Evolutionary conservation across 2,888 invertebrate species (phyloP), one percentile per base, ranked within the genome.

Genomic region (Myopa testacea): DNA sequence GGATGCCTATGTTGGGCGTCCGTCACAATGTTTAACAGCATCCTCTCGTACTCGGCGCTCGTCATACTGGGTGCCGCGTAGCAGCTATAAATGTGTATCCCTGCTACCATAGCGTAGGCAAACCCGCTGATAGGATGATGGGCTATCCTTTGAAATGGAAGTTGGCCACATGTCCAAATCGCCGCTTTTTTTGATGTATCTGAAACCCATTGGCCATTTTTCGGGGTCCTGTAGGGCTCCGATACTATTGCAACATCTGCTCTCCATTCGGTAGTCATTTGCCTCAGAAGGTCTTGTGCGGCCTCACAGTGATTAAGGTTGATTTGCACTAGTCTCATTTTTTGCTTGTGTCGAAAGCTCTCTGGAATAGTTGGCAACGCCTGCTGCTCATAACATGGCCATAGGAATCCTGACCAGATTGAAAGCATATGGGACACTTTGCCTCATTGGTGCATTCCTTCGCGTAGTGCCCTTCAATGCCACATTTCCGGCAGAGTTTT

Each of bases 11-110:
- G 2, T 19, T 16, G 10, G 16, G 63, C 63, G 3, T 63, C 4
- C 10, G 14, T n/a, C 10, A 34, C 34, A 26, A 63, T 26, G 63
- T n/a, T 63, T n/a, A 10, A 3, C 8, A 63, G 63, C 63, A 34
- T 63, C 8, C 12, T 10, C 3, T 19, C 63, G 63, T 63, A 63
- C 10, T 63, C 63, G 34, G 10, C 34, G 1, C 52, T 52, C 26
- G 52, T 52, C 8, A 52, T 52, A 52, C 52, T 52, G 52, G 52
- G 52, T n/a, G 63, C 63, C 63, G 19, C 34, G 26, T 34, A 63
- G 34, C 63, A 63, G 34, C 19, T 63, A 34, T 63, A 63, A 63
- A 63, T 63, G 16, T 63, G 19, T 19, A 63, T 34, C 63, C 63
- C 4, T 3, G 19, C 8, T 63, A 63, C 34, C 34, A 26, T n/a